These are phyloP conservation scores for Camponotus vicinus DNA, from an alignment of 1,140 invertebrate genomes.

Conservation along the genomic window DNA sequence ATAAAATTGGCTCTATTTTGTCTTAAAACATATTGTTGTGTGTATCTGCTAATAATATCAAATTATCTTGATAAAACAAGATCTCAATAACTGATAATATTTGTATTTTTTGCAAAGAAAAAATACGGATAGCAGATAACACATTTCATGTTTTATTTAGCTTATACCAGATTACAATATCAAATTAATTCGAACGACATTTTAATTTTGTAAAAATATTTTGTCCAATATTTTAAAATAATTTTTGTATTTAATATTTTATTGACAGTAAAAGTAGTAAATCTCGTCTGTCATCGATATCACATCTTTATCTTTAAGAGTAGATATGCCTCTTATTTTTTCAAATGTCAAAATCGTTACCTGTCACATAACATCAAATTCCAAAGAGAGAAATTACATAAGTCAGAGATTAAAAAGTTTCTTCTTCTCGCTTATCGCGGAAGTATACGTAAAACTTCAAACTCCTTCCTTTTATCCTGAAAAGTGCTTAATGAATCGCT, in stretches of 20 bases:
- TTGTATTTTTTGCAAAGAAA: slow-evolving; percentile 25
- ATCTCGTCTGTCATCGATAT: too few relatives aligned
- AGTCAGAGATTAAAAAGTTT: not conserved
- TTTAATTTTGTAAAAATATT: not conserved
- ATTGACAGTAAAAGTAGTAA: too few relatives aligned
- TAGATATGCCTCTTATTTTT: not conserved
- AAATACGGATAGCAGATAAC: not conserved
- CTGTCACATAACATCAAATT: not conserved
- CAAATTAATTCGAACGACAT: not conserved
- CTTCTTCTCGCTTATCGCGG: not conserved
- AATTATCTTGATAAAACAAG: not conserved
- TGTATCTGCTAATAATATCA: not conserved
- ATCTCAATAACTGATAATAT: slow-evolving; percentile 9
- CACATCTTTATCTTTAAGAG: too few relatives aligned
- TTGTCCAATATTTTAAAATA: too few relatives aligned
- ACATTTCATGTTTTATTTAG: not conserved
- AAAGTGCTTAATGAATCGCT: slow-evolving; percentile 56
- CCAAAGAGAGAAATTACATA: not conserved
- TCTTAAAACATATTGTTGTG: not conserved
- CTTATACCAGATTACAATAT: not conserved
- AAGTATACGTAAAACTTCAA: slow-evolving; percentile 9
- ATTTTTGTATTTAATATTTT: too few relatives aligned
- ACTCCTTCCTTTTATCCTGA: slow-evolving; percentile 18
- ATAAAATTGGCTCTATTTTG: slow-evolving; percentile 2
- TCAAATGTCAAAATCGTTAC: not conserved